Evolutionary conservation across 1,140 invertebrate genomes (phyloP), one percentile per base, ranked within the genome.

Genomic region (Drosophila setifemur): DNA sequence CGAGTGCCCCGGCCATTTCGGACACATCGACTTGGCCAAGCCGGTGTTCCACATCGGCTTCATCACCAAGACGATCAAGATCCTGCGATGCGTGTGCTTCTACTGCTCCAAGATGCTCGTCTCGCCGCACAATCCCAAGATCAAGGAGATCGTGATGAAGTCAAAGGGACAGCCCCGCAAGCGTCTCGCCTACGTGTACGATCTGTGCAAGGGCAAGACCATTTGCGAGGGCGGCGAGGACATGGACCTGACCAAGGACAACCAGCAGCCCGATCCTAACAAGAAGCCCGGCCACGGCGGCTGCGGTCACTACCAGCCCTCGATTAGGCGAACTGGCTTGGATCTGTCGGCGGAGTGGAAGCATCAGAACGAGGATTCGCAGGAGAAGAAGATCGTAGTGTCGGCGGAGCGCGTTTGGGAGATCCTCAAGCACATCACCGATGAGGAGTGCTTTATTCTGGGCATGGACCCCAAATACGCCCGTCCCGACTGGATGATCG

Each of bases 31-130:
- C 91, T 92, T 99, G 43, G 96, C 98, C 0, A 99, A 99, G 91
- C 99, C 99, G 16, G 98, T 99, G 2, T 99, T 98, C 91, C 98
- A 99, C 90, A 95, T 99, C 90, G 98, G 98, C 40, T 99, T 99
- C 89, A 93, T 99, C 14, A 98, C 97, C 49, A 99, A 99, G 92
- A 97, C 96, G 0, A 97, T 99, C 33, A 99, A 99, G 92, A 95
- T 99, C 50, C 91, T 99, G 4, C 92, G 98, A 91, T 99, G 98
- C 91, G 97, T 99, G 11, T 99, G 98, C 90, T 99, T 99, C 90
- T 99, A 97, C 89, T 99, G 98, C 90, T 99, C 98, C 18, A 99
- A 99, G 91, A 91, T 99, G 60, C 92, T 99, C 31, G 96, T 98
- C 11, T 97, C 96, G 79, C 95, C 97, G n/a, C 96, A 95, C 68